Conservation (phyloP, 1,140 invertebrate genomes). For the Aleiodes sp. region DNA sequence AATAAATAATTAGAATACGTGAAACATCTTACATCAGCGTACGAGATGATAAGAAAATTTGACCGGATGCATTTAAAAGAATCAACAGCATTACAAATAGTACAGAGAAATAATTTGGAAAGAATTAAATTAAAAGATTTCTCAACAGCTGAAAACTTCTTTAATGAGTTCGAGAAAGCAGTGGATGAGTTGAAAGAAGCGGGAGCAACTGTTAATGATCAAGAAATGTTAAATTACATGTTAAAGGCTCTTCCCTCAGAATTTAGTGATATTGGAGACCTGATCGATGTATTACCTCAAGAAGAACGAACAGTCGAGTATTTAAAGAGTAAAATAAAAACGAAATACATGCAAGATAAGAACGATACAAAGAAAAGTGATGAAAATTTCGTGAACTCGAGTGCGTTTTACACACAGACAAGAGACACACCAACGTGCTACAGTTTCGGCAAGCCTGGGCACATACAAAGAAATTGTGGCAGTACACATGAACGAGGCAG, state of each 20-base stretch:
- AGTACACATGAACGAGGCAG: background rate
- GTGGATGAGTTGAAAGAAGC: slow-evolving; percentile 45
- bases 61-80: too few species aligned
- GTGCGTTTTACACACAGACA: slow-evolving; percentile 23
- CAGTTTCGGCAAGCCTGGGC: slow-evolving; percentile 27
- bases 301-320: slow-evolving; percentile 23
- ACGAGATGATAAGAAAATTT: too few species aligned
- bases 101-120: slow-evolving; percentile 43
- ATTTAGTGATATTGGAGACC: slow-evolving; percentile 48
- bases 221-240: slow-evolving; percentile 52
- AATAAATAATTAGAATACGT: too few species aligned
- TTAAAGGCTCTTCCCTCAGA: slow-evolving; percentile 43
- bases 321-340: slow-evolving; percentile 27
- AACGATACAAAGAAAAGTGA: background rate
- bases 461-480: slow-evolving; percentile 24
- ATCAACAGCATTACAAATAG: too few species aligned
- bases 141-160: slow-evolving; percentile 34
- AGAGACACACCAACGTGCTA: slow-evolving; percentile 21
- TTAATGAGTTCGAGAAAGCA: slow-evolving; percentile 45
- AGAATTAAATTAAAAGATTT: slow-evolving; percentile 42
- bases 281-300: slow-evolving; percentile 32
- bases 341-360: background rate
- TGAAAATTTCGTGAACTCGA: slow-evolving; percentile 13
- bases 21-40: too few species aligned
- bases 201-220: slow-evolving; percentile 37